These are phyloP conservation scores for Geotrypetes seraphini DNA, from an alignment of 2,797 vertebrate species.

Conservation along the genomic window DNA sequence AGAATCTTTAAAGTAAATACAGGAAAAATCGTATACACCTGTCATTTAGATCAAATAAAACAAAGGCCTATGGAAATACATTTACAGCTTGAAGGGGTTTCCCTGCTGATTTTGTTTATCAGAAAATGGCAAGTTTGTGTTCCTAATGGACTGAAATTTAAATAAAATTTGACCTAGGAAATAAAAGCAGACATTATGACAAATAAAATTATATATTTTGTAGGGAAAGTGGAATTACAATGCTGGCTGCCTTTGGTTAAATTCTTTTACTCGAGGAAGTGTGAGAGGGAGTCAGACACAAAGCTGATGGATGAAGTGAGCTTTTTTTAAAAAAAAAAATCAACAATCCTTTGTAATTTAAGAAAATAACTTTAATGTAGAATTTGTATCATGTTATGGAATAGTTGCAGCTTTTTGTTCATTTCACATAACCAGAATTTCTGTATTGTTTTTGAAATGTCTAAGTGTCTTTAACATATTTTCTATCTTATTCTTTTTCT, in stretches of 20 bases:
- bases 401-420: too few species aligned
- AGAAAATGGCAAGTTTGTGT: conserved; percentile 80
- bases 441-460: too few species aligned
- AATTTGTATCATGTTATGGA: too few species aligned
- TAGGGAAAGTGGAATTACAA: conserved; percentile 73
- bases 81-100: conserved; percentile 71
- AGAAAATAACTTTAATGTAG: not conserved
- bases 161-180: conserved; percentile 89
- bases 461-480: too few species aligned
- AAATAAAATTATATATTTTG: conserved; percentile 78
- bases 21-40: conserved; percentile 75
- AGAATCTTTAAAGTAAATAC: conserved; percentile 64
- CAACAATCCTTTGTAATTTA: conserved; percentile 62
- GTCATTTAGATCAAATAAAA: conserved; percentile 80
- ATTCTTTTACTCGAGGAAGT: conserved; percentile 74
- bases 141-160: conserved; percentile 88
- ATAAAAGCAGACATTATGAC: conserved; percentile 80
- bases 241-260: conserved; percentile 65
- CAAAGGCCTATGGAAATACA: conserved; percentile 71
- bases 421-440: too few species aligned
- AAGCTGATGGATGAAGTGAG: conserved; percentile 56
- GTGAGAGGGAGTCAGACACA: conserved; percentile 45
- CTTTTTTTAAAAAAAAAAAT: conserved; percentile 68
- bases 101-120: conserved; percentile 96
- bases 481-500: too few species aligned